These are phyloP conservation scores for Callithrix jacchus DNA, from an alignment of 2,113 vertebrate genomes.

Conservation along the genomic window DNA sequence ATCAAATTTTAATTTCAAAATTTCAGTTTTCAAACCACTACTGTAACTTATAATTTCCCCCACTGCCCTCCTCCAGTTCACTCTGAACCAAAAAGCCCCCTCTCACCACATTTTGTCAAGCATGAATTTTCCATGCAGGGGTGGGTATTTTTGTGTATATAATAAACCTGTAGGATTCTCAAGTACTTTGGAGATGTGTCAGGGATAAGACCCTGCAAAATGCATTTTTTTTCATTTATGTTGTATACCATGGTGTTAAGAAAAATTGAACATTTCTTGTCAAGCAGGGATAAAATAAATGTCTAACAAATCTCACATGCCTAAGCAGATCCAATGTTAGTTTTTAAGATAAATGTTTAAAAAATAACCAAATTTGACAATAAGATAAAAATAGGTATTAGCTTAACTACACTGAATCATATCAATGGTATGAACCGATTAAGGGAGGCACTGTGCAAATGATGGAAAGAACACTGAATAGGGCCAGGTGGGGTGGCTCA, in stretches of 20 bases:
- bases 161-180: neutral
- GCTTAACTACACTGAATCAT: neutral
- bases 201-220: neutral
- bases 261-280: neutral
- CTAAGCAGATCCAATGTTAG: neutral
- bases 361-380: conserved; percentile 18
- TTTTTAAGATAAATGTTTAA: neutral
- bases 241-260: neutral
- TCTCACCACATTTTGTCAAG: neutral
- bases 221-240: neutral
- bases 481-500: neutral
- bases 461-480: neutral
- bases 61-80: neutral
- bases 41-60: neutral
- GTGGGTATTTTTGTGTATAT: neutral
- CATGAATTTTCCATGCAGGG: neutral
- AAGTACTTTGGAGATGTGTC: conserved; percentile 15
- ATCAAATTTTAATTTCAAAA: neutral
- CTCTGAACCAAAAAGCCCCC: neutral
- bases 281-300: neutral
- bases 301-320: neutral
- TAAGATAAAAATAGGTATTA: neutral
- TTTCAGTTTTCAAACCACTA: neutral
- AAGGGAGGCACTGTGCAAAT: neutral
- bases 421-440: neutral